Evolutionary conservation across 2,888 invertebrate genomes (phyloP).

Genomic region (Drosophila nr. perissopoda): DNA sequence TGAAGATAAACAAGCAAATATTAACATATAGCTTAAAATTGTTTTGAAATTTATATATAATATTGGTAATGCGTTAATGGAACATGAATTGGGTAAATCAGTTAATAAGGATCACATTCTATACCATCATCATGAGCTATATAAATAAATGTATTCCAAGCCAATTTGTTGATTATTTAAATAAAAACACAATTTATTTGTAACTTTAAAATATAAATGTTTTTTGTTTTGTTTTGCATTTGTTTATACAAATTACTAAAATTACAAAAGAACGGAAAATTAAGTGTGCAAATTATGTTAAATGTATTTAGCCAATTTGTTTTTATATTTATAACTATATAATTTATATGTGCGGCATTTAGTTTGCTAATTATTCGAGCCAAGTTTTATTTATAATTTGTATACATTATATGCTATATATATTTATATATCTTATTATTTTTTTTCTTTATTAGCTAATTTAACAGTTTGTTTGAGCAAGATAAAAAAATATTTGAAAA

Average conservation of each 20-base stretch:
- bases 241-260: constrained; percentile 66
- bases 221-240: constrained; percentile 49
- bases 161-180: constrained; percentile 40
- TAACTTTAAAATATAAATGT: constrained; percentile 45
- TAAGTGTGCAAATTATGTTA: constrained; percentile 47
- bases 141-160: constrained; percentile 6
- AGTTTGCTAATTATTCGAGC: constrained; percentile 52
- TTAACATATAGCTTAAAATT: constrained; percentile 2
- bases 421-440: background rate
- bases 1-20: constrained; percentile 34
- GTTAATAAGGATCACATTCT: background rate
- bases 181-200: constrained; percentile 61
- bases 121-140: constrained; percentile 41
- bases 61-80: constrained; percentile 23
- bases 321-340: constrained; percentile 49
- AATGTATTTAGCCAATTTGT: constrained; percentile 52
- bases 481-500: constrained; percentile 35
- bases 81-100: constrained; percentile 11
- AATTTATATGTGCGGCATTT: constrained; percentile 31
- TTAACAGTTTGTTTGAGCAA: constrained; percentile 41
- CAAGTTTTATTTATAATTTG: constrained; percentile 36
- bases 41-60: background rate
- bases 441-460: constrained; percentile 25
- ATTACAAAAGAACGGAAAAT: constrained; percentile 52
- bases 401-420: constrained; percentile 5